Evolutionary conservation across 1,140 invertebrate species (phyloP).

Genomic region (Trypoxylus dichotomus): DNA sequence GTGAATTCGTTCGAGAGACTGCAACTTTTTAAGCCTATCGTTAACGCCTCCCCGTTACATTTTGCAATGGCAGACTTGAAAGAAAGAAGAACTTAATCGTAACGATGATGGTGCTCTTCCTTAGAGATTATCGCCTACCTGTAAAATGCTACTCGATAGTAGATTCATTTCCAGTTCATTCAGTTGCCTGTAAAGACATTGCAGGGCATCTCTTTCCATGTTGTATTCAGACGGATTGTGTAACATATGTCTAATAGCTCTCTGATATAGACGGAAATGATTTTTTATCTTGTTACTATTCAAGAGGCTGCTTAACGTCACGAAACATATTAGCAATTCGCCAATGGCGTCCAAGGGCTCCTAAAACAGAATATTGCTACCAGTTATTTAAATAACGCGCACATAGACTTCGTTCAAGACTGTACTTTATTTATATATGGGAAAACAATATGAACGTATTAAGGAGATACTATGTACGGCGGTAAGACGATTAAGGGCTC

Average conservation of each 20-base stretch:
- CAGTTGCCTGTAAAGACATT: slow-evolving; percentile 68
- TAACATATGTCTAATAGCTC: slow-evolving; percentile 68
- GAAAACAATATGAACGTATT: too few species aligned
- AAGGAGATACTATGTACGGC: too few species aligned
- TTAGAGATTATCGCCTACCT: slow-evolving; percentile 57
- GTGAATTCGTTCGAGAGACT: slow-evolving; percentile 71
- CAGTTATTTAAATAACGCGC: neutral
- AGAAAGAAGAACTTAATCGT: slow-evolving; percentile 42
- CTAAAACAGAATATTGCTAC: slow-evolving; percentile 48
- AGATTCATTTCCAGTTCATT: slow-evolving; percentile 65
- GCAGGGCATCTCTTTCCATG: slow-evolving; percentile 59
- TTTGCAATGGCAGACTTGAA: slow-evolving; percentile 62
- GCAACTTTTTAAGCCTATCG: slow-evolving; percentile 64
- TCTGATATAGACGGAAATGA: slow-evolving; percentile 71
- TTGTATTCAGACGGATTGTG: slow-evolving; percentile 68
- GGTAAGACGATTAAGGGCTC: too few species aligned
- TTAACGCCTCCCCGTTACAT: slow-evolving; percentile 64
- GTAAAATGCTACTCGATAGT: slow-evolving; percentile 66
- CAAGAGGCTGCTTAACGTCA: slow-evolving; percentile 74
- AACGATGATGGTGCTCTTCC: slow-evolving; percentile 37
- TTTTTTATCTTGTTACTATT: slow-evolving; percentile 64
- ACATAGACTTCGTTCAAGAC: too few species aligned
- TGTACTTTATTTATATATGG: too few species aligned
- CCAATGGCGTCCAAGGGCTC: slow-evolving; percentile 66
- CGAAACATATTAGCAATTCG: slow-evolving; percentile 67